These are phyloP conservation scores for Nothoprocta pentlandii DNA, from an alignment of 2,113 vertebrate genomes.

Conservation along the genomic window DNA sequence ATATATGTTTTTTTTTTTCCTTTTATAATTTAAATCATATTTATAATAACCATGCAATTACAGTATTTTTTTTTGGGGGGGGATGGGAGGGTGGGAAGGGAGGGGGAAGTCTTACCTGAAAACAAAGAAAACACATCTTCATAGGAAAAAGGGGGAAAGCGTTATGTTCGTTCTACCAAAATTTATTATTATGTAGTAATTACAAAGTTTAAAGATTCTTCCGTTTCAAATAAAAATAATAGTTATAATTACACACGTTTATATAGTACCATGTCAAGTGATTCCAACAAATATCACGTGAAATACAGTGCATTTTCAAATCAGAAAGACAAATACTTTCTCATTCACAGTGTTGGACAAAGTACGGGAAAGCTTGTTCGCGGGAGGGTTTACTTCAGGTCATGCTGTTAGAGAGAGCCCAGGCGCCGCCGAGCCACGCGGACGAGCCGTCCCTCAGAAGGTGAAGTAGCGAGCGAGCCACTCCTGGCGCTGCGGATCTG, in stretches of 20 bases:
- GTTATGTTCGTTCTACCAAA: slow-evolving; percentile 91
- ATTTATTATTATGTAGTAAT: slow-evolving; percentile 92
- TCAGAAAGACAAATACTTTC: slow-evolving; percentile 79
- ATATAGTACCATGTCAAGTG: slow-evolving; percentile 77
- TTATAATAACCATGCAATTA: slow-evolving; percentile 60
- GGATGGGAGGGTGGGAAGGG: too few relatives aligned
- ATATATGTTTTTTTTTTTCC: not conserved
- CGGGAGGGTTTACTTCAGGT: slow-evolving; percentile 73
- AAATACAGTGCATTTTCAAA: slow-evolving; percentile 80
- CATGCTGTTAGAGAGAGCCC: slow-evolving; percentile 88
- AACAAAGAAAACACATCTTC: slow-evolving; percentile 63
- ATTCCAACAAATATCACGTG: slow-evolving; percentile 76
- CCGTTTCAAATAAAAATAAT: slow-evolving; percentile 88
- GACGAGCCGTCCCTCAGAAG: slow-evolving; percentile 86
- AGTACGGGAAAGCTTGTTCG: slow-evolving; percentile 76
- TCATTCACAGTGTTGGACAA: slow-evolving; percentile 82
- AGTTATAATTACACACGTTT: slow-evolving; percentile 78
- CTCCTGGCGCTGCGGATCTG: slow-evolving; percentile 95
- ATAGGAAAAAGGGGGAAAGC: slow-evolving; percentile 70
- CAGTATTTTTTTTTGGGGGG: not conserved
- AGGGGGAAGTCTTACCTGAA: slow-evolving; percentile 50
- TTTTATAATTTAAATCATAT: slow-evolving; percentile 30
- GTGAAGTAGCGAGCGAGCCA: slow-evolving; percentile 99
- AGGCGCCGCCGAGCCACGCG: slow-evolving; percentile 73
- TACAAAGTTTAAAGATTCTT: slow-evolving; percentile 92